These are phyloP conservation scores for Stichodactyla helianthus DNA, from an alignment of 64 coral and sea anemone genomes.

Conservation along the genomic window DNA sequence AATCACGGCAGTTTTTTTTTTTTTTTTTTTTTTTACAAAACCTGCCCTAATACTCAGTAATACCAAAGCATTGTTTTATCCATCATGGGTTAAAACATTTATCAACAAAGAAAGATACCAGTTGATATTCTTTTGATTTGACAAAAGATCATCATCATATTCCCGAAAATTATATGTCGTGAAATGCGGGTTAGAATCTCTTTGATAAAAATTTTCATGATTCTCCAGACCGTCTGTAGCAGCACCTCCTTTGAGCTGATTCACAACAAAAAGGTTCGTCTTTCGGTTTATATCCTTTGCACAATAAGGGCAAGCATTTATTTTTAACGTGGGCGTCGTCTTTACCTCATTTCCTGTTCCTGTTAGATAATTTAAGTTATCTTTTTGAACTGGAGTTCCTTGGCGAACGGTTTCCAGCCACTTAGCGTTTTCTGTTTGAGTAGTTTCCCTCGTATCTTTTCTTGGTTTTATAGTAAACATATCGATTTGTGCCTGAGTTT, in stretches of 20 bases:
- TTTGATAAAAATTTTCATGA: background rate
- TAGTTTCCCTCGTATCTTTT: background rate
- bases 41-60: too few species aligned
- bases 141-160: background rate
- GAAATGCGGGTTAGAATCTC: background rate
- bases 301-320: background rate
- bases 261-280: background rate
- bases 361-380: background rate
- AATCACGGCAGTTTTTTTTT: too few species aligned
- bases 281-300: background rate
- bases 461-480: background rate
- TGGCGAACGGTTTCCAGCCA: background rate
- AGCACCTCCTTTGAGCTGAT: background rate
- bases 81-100: background rate
- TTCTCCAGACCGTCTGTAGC: background rate
- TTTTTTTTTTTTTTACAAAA: too few species aligned
- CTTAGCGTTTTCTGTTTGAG: background rate
- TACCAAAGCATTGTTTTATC: too few species aligned
- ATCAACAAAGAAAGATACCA: conserved; percentile 16
- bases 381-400: background rate
- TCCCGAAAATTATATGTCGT: background rate
- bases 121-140: background rate
- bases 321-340: background rate
- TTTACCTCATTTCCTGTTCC: background rate
- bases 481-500: background rate